Evolutionary conservation across 2,113 vertebrate species (phyloP).

Genomic region (Crotalus horridus): DNA sequence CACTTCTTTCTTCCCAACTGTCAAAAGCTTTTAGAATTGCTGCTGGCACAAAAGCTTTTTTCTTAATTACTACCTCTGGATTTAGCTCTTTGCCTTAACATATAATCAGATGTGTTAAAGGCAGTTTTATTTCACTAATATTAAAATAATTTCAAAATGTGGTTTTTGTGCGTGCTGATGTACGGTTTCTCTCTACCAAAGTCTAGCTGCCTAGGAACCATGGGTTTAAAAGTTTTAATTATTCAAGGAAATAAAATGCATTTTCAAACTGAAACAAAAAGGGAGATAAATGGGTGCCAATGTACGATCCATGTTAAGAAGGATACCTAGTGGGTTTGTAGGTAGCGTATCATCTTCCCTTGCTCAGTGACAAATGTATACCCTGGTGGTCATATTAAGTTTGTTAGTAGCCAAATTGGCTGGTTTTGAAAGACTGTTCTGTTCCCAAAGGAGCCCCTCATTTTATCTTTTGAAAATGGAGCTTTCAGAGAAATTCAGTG

Average conservation of each 20-base stretch:
- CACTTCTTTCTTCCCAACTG: slow-evolving; percentile 12
- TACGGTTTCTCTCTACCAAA: not conserved
- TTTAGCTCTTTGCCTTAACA: slow-evolving; percentile 23
- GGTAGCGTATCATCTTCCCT: not conserved
- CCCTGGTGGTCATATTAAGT: not conserved
- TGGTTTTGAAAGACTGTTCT: not conserved
- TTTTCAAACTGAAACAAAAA: not conserved
- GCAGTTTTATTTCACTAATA: slow-evolving; percentile 37
- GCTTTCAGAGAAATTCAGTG: not conserved
- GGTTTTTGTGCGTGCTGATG: slow-evolving; percentile 17
- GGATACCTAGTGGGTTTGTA: not conserved
- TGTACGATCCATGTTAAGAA: not conserved
- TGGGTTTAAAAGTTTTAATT: slow-evolving; percentile 17
- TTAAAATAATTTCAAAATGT: slow-evolving; percentile 23
- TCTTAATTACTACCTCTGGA: slow-evolving; percentile 31
- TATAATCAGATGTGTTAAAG: slow-evolving; percentile 25
- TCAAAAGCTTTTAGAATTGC: slow-evolving; percentile 19
- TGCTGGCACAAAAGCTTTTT: slow-evolving; percentile 27
- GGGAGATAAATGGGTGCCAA: not conserved
- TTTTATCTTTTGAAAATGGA: not conserved
- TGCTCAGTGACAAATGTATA: not conserved
- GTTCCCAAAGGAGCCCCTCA: not conserved
- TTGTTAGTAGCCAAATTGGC: not conserved
- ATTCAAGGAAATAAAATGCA: not conserved
- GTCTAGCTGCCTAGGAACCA: not conserved